Percentiles rank a stretch among this genome's conserved stretches.
Conservation (phyloP, 2,888 invertebrate genomes). For the Lamproptera curius region DNA sequence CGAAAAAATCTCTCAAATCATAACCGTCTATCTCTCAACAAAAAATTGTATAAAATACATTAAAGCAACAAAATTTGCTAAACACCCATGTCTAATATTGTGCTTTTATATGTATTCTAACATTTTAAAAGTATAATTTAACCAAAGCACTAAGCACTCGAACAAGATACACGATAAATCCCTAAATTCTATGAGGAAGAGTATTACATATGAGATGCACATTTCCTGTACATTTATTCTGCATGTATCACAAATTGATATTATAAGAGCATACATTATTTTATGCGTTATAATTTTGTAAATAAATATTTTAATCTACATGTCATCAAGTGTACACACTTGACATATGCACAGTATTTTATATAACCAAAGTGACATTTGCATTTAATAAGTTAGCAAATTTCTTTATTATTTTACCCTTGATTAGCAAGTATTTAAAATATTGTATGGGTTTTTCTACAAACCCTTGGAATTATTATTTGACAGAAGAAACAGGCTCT, state of each 20-base stretch:
- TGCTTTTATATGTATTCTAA: conserved; percentile 9
- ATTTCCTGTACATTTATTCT: not conserved
- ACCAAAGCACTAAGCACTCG: not conserved
- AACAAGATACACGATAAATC: not conserved
- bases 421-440: not conserved
- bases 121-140: not conserved
- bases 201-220: not conserved
- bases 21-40: not conserved
- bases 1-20: too few relatives aligned
- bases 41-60: conserved; percentile 14
- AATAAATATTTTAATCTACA: not conserved
- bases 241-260: not conserved
- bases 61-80: conserved; percentile 21
- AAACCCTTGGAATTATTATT: not conserved
- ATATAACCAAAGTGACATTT: not conserved
- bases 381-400: too few relatives aligned
- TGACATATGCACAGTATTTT: not conserved
- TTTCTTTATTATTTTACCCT: not conserved
- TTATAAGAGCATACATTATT: not conserved
- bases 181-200: not conserved
- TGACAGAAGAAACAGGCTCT: not conserved
- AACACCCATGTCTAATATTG: conserved; percentile 14
- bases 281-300: not conserved
- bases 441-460: not conserved
- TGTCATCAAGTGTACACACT: not conserved